phyloP scores from a whole-genome alignment of 2,797 vertebrate species.

The Cynopterus sphinx region DNA sequence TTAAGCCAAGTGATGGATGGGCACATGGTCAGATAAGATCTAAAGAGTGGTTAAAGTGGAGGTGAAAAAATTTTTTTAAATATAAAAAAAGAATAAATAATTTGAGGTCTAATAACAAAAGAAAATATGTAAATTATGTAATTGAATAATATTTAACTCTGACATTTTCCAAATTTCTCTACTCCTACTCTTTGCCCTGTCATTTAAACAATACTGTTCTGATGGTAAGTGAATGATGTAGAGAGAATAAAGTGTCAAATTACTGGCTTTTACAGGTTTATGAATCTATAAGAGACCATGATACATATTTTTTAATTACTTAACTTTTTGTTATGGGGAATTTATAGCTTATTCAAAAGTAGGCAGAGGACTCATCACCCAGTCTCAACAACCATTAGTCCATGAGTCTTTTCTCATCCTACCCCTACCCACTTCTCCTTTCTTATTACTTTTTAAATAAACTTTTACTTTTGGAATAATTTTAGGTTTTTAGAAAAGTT shows the following conservation, averaged over 20 bases:
- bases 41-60: neutral
- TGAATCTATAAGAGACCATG: neutral
- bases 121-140: neutral
- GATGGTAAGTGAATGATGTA: neutral
- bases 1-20: neutral
- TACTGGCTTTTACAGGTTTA: neutral
- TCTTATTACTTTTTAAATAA: neutral
- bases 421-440: neutral
- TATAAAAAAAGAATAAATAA: neutral
- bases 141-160: neutral
- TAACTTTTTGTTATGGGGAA: neutral
- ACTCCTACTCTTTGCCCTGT: neutral
- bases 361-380: neutral
- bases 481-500: constrained; percentile 22
- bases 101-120: neutral
- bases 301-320: neutral
- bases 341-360: neutral
- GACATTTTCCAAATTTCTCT: neutral
- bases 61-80: neutral
- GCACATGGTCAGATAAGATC: neutral
- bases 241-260: neutral
- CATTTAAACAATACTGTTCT: neutral
- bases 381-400: neutral
- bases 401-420: neutral
- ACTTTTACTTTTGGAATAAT: neutral